Evolutionary conservation across 64 coral and sea anemone species (phyloP).

Genomic region (Porites australiensis): DNA sequence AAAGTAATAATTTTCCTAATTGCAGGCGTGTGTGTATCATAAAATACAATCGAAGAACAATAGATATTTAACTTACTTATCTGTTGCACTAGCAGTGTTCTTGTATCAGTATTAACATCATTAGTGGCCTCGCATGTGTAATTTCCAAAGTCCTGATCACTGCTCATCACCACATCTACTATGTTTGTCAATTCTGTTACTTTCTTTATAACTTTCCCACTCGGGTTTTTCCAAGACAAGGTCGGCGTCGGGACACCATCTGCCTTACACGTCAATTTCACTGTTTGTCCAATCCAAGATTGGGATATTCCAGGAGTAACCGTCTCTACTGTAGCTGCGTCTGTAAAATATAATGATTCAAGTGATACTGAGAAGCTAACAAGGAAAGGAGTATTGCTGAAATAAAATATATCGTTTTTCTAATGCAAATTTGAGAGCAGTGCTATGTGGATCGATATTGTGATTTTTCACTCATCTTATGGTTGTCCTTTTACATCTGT

Average conservation of each 20-base stretch:
- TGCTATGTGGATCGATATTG: too few species aligned
- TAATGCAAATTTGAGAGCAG: too few species aligned
- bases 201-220: background rate
- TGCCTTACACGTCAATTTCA: background rate
- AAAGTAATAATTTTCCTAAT: too few species aligned
- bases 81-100: background rate
- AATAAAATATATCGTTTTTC: too few species aligned
- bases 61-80: conserved; percentile 30
- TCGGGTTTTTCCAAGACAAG: background rate
- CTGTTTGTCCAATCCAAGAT: conserved; percentile 20
- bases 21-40: too few species aligned
- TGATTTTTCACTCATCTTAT: too few species aligned
- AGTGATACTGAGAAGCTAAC: too few species aligned
- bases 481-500: too few species aligned
- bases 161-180: background rate
- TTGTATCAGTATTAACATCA: background rate
- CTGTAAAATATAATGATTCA: background rate
- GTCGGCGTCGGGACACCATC: conserved; percentile 16
- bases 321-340: background rate
- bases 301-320: background rate
- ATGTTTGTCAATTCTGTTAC: background rate
- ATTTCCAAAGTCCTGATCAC: conserved; percentile 1
- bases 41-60: too few species aligned
- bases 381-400: too few species aligned
- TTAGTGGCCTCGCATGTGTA: background rate